Evolutionary conservation across 2,888 invertebrate genomes (phyloP).

Genomic region (Cataglyphis livida): DNA sequence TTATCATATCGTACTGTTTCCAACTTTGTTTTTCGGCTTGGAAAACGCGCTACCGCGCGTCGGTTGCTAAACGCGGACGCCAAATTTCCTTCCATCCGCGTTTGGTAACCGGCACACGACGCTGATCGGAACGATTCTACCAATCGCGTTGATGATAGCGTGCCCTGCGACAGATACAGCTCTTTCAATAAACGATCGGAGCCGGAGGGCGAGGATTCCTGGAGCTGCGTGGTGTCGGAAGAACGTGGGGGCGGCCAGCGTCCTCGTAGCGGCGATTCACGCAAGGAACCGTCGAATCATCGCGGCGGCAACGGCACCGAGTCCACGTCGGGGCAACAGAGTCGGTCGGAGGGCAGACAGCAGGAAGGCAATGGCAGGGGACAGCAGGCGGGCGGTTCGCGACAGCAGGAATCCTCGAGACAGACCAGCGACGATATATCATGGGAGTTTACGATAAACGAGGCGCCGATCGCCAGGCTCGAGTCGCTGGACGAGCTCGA

Average conservation of each 20-base stretch:
- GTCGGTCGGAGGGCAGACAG: slow-evolving; percentile 65
- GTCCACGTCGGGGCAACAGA: slow-evolving; percentile 41
- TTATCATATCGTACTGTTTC: background rate
- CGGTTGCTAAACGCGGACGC: slow-evolving; percentile 18
- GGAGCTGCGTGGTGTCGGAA: slow-evolving; percentile 81
- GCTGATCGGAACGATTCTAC: background rate
- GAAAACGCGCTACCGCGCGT: slow-evolving; percentile 8
- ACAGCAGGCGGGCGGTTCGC: slow-evolving; percentile 10
- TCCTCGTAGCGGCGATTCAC: slow-evolving; percentile 80
- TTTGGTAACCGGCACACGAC: slow-evolving; percentile 15
- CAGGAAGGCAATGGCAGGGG: slow-evolving; percentile 32
- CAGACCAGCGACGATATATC: slow-evolving; percentile 83
- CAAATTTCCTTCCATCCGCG: background rate
- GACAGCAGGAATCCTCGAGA: slow-evolving; percentile 79
- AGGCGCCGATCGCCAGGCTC: slow-evolving; percentile 89
- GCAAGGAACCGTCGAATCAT: slow-evolving; percentile 77
- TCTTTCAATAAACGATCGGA: slow-evolving; percentile 84
- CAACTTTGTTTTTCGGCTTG: background rate
- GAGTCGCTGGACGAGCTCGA: slow-evolving; percentile 89
- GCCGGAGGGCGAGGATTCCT: slow-evolving; percentile 82
- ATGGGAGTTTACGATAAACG: slow-evolving; percentile 84
- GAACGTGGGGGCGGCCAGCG: slow-evolving; percentile 75
- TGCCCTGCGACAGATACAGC: slow-evolving; percentile 78
- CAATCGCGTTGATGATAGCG: slow-evolving; percentile 22
- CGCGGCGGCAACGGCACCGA: slow-evolving; percentile 58